Base-by-base conservation (phyloP, 2,888 invertebrate species). In the Sinopyrophorus schimmeli region DNA sequence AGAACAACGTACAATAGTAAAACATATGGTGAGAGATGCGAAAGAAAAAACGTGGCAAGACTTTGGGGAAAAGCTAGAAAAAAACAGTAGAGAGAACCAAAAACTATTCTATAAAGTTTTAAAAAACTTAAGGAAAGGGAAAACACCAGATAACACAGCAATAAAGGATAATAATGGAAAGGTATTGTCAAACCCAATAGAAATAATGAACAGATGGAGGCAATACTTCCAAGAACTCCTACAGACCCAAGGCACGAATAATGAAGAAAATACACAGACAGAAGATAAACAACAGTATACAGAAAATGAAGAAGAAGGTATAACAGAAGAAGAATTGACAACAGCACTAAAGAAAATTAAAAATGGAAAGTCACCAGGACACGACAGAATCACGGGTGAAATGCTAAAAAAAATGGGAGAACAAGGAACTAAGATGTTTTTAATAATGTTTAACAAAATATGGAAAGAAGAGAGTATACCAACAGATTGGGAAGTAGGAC, bases 341-440 rank as follows among this genome's bases (percentile, higher is more conserved):
- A 11, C 30, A 15, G 46, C 21, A 3, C 26, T 52, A 11, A 38
- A 41, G 32, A 20, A 30, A n/a, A 15, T 49, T 6, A 55, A 50
- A 30, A 46, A 26, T 6, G 47, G 55, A 6, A 55, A 55, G 40
- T 17, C 47, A 1, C 16, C 43, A 15, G 54, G 52, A 1, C 7
- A 35, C 12, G 53, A 54, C 24, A 35, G 31, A 21, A 38, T 54
- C 6, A 41, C 39, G 12, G 15, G 39, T 18, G 53, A 54, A 35
- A 55, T 55, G 50, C 4, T 43, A 4, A 53, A 50, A 16, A 23
- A 24, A 15, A 24, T 54, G 28, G 40, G 34, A 18, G 26, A 32
- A 16, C 16, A 26, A 34, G 51, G 47, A 24, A 35, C 10, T n/a
- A 17, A 18, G 18, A 14, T 16, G 10, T 35, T 48, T 7, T 3